Percentiles rank a stretch among this genome's conserved stretches.
These are phyloP conservation scores for Phycodurus eques DNA, from an alignment of 2,113 vertebrate genomes.

Conservation along the genomic window DNA sequence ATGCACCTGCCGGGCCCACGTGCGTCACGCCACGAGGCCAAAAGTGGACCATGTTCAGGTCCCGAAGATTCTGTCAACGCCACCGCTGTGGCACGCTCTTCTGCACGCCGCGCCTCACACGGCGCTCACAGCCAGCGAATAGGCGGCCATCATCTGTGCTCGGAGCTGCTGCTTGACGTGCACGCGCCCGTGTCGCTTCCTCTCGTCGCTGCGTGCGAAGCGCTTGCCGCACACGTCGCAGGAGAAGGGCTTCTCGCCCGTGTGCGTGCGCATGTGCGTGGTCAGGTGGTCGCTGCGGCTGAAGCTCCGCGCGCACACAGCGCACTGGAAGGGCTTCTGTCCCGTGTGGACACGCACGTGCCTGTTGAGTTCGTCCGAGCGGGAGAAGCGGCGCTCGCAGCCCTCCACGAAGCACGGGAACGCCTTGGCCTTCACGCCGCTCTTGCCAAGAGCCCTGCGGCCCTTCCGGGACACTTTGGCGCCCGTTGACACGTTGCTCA, in stretches of 20 bases:
- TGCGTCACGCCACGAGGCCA: neutral
- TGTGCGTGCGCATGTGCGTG: slow-evolving; percentile 95
- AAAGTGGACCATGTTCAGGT: slow-evolving; percentile 4
- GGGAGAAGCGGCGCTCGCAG: slow-evolving; percentile 88
- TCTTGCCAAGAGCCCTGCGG: slow-evolving; percentile 31
- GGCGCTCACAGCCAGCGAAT: slow-evolving; percentile 59
- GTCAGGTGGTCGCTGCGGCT: slow-evolving; percentile 98
- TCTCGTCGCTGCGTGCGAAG: slow-evolving; percentile 89
- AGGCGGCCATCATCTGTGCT: slow-evolving; percentile 70
- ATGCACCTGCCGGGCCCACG: neutral
- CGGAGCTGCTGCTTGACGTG: slow-evolving; percentile 84
- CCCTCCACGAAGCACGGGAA: slow-evolving; percentile 86
- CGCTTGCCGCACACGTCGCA: slow-evolving; percentile 92
- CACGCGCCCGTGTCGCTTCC: slow-evolving; percentile 91
- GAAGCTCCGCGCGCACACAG: slow-evolving; percentile 90
- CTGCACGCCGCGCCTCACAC: slow-evolving; percentile 33
- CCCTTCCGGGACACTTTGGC: slow-evolving; percentile 31
- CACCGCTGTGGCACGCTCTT: neutral
- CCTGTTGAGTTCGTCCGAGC: slow-evolving; percentile 90
- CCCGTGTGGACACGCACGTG: slow-evolving; percentile 94
- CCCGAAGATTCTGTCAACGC: slow-evolving; percentile 11
- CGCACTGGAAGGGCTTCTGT: slow-evolving; percentile 96
- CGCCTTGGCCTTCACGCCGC: slow-evolving; percentile 78
- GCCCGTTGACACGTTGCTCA: slow-evolving; percentile 24
- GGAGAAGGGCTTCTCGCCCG: slow-evolving; percentile 92